Base-by-base conservation (phyloP, 2,888 invertebrate species). In the Acleris sparsana region DNA sequence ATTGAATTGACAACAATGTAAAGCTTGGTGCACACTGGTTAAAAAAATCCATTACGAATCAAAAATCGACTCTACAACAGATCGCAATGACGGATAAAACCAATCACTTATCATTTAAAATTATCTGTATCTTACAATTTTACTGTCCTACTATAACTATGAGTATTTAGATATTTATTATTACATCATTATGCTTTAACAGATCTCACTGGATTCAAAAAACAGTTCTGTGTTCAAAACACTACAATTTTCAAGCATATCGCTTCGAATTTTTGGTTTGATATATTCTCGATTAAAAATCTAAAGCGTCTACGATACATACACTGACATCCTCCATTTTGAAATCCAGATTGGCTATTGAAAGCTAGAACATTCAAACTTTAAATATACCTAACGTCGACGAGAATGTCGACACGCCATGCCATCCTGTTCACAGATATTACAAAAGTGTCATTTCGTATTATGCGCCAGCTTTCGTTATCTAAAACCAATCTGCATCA, bases 261-360 rank as follows among this genome's bases (percentile, higher is more conserved):
- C 86, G 92, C 92, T 92, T 90, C 79, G 86, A 87, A 87, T 92
- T 91, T 92, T 92, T 92, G 92, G 92, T 86, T 92, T 89, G 85
- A 88, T 86, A 89, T 84, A 87, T 89, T 84, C 83, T 82, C 78
- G 72, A 79, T 77, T 88, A 87, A 87, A 17, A 70, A 67, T 77
- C 83, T 87, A 84, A 75, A 81, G 78, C 75, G 72, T 80, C 83
- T 86, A 87, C 75, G 80, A 80, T 75, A 77, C 78, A 71, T 74
- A 76, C 73, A 72, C 71, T 73, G 75, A 77, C 79, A 74, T 70
- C 74, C 51, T 62, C 43, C 52, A 52, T 39, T 39, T 39, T 13
- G 39, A 39, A 39, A 39, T 39, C 39, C 39, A 39, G 39, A 39
- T 48, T 48, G 72, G 70, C 70, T 70, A 70, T 63, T 73, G 71